A percentile compares a stretch with the other conserved stretches of the same genome.
phyloP scores from a whole-genome alignment of 2,888 invertebrate genomes.

The Lacanobia wlatinum region DNA sequence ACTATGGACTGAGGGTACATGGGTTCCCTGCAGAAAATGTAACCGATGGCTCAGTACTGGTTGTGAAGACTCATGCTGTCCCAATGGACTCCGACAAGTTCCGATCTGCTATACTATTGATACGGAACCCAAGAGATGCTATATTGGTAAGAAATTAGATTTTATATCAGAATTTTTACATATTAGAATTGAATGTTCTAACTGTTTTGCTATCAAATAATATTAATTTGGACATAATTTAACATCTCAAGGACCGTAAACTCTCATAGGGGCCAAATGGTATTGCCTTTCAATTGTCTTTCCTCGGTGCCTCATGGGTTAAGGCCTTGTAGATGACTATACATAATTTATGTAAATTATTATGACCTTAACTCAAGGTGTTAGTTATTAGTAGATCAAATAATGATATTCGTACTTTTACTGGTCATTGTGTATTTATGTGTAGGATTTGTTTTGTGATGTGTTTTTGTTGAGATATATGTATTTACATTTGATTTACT shows the following conservation, averaged over 20 bases:
- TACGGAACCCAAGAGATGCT: conserved; percentile 93
- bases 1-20: conserved; percentile 94
- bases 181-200: neutral
- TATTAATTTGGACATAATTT: conserved; percentile 6
- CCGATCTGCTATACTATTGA: conserved; percentile 92
- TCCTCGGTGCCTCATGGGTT: no score
- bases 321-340: conserved; percentile 9
- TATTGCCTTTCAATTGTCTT: no score
- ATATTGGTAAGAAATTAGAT: conserved; percentile 86
- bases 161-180: neutral
- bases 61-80: conserved; percentile 95
- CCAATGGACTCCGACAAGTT: conserved; percentile 92
- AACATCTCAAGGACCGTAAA: no score
- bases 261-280: no score
- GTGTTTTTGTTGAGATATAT: neutral
- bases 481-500: no score
- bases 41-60: conserved; percentile 93
- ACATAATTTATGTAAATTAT: conserved; percentile 18
- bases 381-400: neutral
- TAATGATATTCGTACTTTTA: neutral
- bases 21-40: conserved; percentile 95
- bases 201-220: conserved; percentile 3
- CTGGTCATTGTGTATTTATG: neutral
- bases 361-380: conserved; percentile 13
- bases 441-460: neutral